Evolutionary conservation across 2,888 invertebrate species (phyloP).

Genomic region (Agrotis clavis): DNA sequence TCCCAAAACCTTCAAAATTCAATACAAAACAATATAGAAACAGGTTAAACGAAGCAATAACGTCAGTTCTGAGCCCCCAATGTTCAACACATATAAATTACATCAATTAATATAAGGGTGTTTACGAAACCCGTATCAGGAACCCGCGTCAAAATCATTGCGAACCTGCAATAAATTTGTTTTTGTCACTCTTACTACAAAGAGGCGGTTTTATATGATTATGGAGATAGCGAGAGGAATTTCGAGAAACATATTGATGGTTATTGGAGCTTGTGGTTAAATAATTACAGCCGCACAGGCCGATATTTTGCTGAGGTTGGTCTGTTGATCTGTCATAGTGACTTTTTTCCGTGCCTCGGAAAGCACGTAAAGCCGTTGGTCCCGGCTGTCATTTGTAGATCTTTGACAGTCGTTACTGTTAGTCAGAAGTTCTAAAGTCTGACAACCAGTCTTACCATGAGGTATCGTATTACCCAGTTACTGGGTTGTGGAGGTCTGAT

Average conservation of each 20-base stretch:
- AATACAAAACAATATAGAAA: slow-evolving; percentile 35
- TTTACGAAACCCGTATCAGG: slow-evolving; percentile 66
- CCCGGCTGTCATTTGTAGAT: too few species aligned
- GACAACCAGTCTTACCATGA: too few species aligned
- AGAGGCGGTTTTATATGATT: slow-evolving; percentile 39
- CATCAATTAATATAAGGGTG: slow-evolving; percentile 71
- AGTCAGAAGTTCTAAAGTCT: too few species aligned
- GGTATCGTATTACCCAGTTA: too few species aligned
- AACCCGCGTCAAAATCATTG: slow-evolving; percentile 72
- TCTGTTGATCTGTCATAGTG: too few species aligned
- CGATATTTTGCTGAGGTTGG: too few species aligned
- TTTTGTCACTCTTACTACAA: slow-evolving; percentile 67
- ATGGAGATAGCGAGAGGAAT: slow-evolving; percentile 42
- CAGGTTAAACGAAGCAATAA: slow-evolving; percentile 55
- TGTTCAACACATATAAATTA: slow-evolving; percentile 69
- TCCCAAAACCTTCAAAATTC: slow-evolving; percentile 20
- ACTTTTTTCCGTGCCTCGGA: too few species aligned
- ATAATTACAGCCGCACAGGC: too few species aligned
- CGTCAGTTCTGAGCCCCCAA: slow-evolving; percentile 37
- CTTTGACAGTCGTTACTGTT: too few species aligned
- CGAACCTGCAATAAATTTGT: slow-evolving; percentile 69
- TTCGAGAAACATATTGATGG: slow-evolving; percentile 14
- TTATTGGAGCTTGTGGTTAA: background rate
- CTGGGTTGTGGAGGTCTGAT: too few species aligned
- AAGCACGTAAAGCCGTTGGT: too few species aligned